phyloP scores from a whole-genome alignment of 1,140 invertebrate genomes.

The Conus ventricosus region DNA sequence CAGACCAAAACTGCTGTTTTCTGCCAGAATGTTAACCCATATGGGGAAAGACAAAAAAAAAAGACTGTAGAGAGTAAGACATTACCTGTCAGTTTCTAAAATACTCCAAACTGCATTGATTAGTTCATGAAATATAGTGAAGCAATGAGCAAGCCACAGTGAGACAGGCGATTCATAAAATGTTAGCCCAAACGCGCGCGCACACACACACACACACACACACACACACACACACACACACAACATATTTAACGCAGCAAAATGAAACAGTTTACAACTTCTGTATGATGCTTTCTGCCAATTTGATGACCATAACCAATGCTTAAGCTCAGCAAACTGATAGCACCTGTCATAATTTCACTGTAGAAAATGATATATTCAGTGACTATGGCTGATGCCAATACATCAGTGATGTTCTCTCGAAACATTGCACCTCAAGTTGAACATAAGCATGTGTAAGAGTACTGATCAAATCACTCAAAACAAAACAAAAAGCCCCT shows the following conservation, averaged over 20 bases:
- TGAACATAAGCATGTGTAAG: not conserved
- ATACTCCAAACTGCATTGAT: too few relatives aligned
- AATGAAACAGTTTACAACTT: not conserved
- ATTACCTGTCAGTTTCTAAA: too few relatives aligned
- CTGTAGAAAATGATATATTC: not conserved
- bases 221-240: not conserved
- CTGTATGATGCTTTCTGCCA: not conserved
- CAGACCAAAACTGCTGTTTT: too few relatives aligned
- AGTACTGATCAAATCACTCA: not conserved
- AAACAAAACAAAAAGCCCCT: not conserved
- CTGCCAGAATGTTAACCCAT: too few relatives aligned
- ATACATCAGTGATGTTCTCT: not conserved
- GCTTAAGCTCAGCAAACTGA: not conserved
- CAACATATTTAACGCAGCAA: not conserved
- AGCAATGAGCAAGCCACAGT: too few relatives aligned
- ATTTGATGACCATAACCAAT: not conserved
- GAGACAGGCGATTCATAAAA: too few relatives aligned
- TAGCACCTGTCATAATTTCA: not conserved
- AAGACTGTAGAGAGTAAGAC: too few relatives aligned
- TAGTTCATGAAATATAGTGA: too few relatives aligned
- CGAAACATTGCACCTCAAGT: not conserved
- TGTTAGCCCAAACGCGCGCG: not conserved
- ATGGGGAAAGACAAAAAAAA: too few relatives aligned
- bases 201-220: constrained; percentile 7
- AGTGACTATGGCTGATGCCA: too few relatives aligned